Evolutionary conservation across 2,797 vertebrate species (phyloP), one percentile per base, ranked within the genome.

Genomic region (Gouania willdenowi): DNA sequence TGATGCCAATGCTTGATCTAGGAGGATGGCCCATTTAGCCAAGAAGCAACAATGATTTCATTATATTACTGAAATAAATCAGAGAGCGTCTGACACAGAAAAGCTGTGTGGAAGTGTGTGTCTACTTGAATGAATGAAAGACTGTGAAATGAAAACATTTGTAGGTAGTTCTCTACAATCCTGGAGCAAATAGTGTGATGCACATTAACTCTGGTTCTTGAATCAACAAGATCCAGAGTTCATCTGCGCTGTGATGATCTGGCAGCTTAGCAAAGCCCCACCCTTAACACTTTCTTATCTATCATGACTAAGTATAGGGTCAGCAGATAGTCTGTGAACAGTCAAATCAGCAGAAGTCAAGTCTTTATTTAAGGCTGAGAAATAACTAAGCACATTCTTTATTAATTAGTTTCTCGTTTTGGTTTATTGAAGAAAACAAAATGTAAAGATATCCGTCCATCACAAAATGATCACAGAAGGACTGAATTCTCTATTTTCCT

Each of bases 31-130:
- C 74, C 58, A 46, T 73, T 80, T 50, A 75, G 39, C 48, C 59
- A 52, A 55, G 59, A 66, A 66, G 58, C 63, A 75, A 81, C 80
- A 83, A 80, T 71, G 76, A 77, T 77, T 79, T 75, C 76, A 79
- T 85, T 83, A 79, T 84, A 38, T 54, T 18, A 31, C 49, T 41
- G 47, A 66, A 74, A 71, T 69, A 55, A n/a, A 58, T 70, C 56
- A 64, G 53, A 59, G 57, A 23, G 42, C 38, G 50, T 50, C 48
- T 53, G 48, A 70, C 52, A 30, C 16, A 27, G 24, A 13, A 40
- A 35, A 30, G 8, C 10, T 22, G 39, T 17, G 23, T 26, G 15
- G 17, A 32, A 15, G 20, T 8, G 6, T 9, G 30, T 20, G 13
- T n/a, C n/a, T n/a, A n/a, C n/a, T n/a, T 27, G 25, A 24, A 34